Base-by-base conservation (phyloP, 2,888 invertebrate species). In the Calameuta idolon region DNA sequence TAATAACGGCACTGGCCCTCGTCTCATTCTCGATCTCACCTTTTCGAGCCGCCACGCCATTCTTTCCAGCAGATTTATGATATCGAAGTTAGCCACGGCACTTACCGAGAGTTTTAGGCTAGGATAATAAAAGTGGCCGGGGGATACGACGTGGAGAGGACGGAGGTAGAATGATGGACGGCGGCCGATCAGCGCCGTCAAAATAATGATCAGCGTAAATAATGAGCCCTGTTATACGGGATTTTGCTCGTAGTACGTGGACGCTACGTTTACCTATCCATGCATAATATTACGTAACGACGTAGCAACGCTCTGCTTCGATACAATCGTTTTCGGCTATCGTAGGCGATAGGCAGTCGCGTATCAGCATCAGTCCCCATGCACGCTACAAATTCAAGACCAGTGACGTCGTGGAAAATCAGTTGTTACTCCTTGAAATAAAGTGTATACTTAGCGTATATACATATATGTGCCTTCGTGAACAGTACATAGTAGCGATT, bases 121-220 rank as follows among this genome's bases (percentile, higher is more conserved):
- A 77, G 79, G 84, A 85, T 87, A 88, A 89, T 89, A 87, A 87
- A 88, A 88, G 87, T 86, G 69, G 75, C 35, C 15, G 80, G 34
- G 71, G 77, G 77, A 76, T 76, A 71, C 23, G 82, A 78, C 80
- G 76, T 76, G 71, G 82, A 81, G 81, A 84, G 83, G 79, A 80
- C 75, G 68, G 75, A 73, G 76, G 69, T 79, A 85, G 86, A 86
- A 88, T 89, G 90, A 90, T 89, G 89, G 89, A 90, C 90, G 89
- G 88, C 89, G 89, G 87, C 88, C 89, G 89, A 89, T 90, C 89
- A 89, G 85, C 88, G 87, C 88, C 89, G 89, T 90, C 89, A 89
- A 88, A 90, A 90, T 90, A 89, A 90, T 89, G 87, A 89, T 89
- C 88, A 86, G 85, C 89, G 88, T 89, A 89, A 89, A 89, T 89